phyloP scores from a whole-genome alignment of 2,797 vertebrate species.

The Sebastes ruberrimus region DNA sequence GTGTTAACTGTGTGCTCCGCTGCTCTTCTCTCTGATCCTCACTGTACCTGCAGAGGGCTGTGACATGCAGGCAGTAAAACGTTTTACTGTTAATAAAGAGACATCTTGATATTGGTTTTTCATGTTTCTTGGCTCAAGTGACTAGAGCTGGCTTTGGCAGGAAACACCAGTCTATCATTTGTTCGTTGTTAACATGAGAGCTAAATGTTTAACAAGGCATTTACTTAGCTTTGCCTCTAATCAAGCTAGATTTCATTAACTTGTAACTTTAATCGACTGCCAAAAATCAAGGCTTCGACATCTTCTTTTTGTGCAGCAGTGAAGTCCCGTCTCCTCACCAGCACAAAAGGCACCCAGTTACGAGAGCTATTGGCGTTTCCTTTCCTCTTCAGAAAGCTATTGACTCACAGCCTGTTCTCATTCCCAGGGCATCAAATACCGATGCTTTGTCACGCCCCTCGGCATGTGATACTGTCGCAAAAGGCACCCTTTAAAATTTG shows the following conservation, averaged over 20 bases:
- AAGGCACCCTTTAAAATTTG: no score
- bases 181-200: neutral
- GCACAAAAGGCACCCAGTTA: no score
- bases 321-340: no score
- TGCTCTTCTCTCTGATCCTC: neutral
- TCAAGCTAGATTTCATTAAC: neutral
- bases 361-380: no score
- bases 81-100: conserved; percentile 16
- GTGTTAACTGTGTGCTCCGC: neutral
- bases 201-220: neutral
- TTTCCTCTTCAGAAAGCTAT: no score
- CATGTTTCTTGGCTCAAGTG: neutral
- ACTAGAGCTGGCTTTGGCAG: neutral
- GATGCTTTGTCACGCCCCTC: no score
- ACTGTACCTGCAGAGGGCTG: neutral
- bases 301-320: neutral
- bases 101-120: neutral
- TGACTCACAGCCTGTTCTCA: no score
- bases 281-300: neutral
- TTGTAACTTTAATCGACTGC: neutral
- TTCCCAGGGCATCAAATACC: no score
- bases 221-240: neutral
- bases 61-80: neutral
- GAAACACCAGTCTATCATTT: neutral
- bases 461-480: accelerated